phyloP scores from a whole-genome alignment of 2,888 invertebrate genomes.

The Stictocephala bisonia region DNA sequence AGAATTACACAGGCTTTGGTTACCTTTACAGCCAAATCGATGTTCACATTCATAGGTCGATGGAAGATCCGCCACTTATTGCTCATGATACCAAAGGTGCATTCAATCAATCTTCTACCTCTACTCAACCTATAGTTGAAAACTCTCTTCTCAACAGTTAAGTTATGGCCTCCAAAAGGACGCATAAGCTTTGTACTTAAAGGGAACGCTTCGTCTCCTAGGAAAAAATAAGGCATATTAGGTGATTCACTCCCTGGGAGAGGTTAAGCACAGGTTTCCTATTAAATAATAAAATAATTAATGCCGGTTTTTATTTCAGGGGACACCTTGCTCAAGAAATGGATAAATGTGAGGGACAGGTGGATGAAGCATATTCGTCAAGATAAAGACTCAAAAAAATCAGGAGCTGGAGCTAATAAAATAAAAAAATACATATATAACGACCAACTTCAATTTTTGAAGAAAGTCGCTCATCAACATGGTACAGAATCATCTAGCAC shows the following conservation, averaged over 20 bases:
- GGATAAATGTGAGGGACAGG: background rate
- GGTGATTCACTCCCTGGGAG: conserved; percentile 54
- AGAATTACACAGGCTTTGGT: conserved; percentile 43
- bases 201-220: conserved; percentile 47
- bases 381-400: conserved; percentile 9
- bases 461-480: conserved; percentile 4
- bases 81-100: too few species aligned
- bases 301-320: conserved; percentile 8
- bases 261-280: conserved; percentile 51
- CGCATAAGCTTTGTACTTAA: too few species aligned
- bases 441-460: conserved; percentile 19
- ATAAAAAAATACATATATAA: conserved; percentile 23
- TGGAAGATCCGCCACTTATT: conserved; percentile 52
- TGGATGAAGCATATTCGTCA: background rate
- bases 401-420: conserved; percentile 14
- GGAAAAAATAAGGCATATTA: conserved; percentile 58
- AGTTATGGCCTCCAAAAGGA: too few species aligned
- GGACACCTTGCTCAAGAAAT: background rate
- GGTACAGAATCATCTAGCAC: conserved; percentile 32
- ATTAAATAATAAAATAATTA: background rate
- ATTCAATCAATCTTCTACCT: too few species aligned
- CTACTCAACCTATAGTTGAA: too few species aligned
- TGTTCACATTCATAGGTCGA: conserved; percentile 42
- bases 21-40: conserved; percentile 15
- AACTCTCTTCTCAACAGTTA: too few species aligned